phyloP scores from a whole-genome alignment of 2,797 vertebrate species.

The Sebastes goodei region DNA sequence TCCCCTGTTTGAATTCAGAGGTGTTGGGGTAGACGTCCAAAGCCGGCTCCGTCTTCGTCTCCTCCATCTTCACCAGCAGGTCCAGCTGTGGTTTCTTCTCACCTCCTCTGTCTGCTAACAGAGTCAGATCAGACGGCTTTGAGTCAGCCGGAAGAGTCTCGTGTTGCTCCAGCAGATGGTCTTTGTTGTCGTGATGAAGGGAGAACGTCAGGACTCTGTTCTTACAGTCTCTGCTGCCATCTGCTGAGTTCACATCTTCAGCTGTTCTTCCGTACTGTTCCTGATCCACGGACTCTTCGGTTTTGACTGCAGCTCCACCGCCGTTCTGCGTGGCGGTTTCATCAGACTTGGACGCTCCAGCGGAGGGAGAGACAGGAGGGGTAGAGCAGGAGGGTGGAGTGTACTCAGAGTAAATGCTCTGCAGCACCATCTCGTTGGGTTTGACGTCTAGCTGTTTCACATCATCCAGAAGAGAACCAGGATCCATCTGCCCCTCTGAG shows the following conservation, averaged over 20 bases:
- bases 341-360: conserved; percentile 11
- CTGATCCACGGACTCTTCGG: conserved; percentile 47
- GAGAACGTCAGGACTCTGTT: conserved; percentile 11
- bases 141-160: conserved; percentile 13
- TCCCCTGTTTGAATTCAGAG: conserved; percentile 51
- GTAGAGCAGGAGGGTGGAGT: conserved; percentile 16
- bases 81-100: conserved; percentile 48
- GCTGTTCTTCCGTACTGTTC: not conserved
- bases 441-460: conserved; percentile 24
- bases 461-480: conserved; percentile 30
- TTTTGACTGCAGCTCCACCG: conserved; percentile 33
- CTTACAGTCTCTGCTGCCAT: conserved; percentile 14
- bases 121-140: conserved; percentile 19
- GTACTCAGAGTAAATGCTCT: conserved; percentile 35
- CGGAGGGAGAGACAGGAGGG: conserved; percentile 13
- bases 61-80: conserved; percentile 62
- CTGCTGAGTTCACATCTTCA: conserved; percentile 13
- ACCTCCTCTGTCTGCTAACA: not conserved
- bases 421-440: conserved; percentile 29
- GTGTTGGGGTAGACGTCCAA: conserved; percentile 41
- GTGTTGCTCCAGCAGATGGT: conserved; percentile 6
- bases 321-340: not conserved
- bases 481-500: conserved; percentile 53
- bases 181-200: conserved; percentile 38
- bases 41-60: conserved; percentile 37